Conservation (phyloP, 2,797 vertebrate genomes). For the Crocidura indochinensis region DNA sequence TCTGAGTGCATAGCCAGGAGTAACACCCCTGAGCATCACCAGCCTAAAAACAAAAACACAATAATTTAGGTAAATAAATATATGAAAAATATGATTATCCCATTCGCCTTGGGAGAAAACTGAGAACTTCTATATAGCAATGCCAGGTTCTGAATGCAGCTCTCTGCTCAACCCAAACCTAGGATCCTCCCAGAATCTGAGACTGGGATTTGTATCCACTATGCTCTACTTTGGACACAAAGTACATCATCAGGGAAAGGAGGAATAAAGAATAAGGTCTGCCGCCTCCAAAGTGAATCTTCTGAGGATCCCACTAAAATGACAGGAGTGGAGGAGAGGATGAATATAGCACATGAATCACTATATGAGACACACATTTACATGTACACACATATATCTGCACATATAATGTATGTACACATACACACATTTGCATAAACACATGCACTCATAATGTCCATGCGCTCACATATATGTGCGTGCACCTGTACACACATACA, state of each 20-base stretch:
- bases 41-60: too few species aligned
- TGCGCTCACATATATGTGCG: not conserved
- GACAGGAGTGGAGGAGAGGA: accelerated
- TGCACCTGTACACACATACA: too few species aligned
- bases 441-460: not conserved
- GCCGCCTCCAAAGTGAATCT: not conserved
- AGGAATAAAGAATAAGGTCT: not conserved
- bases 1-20: too few species aligned
- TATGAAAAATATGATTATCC: not conserved
- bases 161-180: not conserved
- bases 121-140: not conserved
- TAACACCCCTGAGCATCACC: too few species aligned
- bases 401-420: too few species aligned
- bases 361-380: not conserved
- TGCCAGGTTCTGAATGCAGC: not conserved
- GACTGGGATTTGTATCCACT: not conserved
- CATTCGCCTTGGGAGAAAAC: not conserved
- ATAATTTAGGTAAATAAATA: too few species aligned
- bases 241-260: not conserved
- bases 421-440: not conserved
- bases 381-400: not conserved
- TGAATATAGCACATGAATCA: not conserved
- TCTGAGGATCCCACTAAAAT: not conserved
- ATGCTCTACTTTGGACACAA: not conserved
- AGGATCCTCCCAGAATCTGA: not conserved